Evolutionary conservation across 2,797 vertebrate species (phyloP), one percentile per base, ranked within the genome.

Genomic region (Eremophila alpestris): DNA sequence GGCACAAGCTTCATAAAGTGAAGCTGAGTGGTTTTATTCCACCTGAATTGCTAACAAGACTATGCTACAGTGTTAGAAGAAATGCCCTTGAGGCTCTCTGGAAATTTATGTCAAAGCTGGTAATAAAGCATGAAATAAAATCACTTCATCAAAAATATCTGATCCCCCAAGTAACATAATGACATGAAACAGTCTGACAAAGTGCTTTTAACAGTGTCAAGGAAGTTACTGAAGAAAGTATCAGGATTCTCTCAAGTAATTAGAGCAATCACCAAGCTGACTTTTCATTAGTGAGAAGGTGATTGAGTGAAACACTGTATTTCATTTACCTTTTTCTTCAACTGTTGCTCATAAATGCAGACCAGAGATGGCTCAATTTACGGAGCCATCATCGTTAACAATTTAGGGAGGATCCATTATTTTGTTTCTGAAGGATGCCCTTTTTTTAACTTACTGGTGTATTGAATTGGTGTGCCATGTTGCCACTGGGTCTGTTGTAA

Each of bases 21-120:
- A 96, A 96, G 86, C 69, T 92, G 93, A 94, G 82, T 90, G 60
- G 74, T 96, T 95, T 96, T 95, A 94, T 96, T 97, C 94, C 90
- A 95, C 92, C 77, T 94, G 94, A 97, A 92, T 87, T 94, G 55
- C 83, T 95, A 96, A 93, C 43, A 74, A 93, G 93, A 83, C 80
- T 87, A 11, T 90, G 68, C 83, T 87, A 79, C 59, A 87, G 58
- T 83, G 88, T 64, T 90, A 90, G 83, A 95, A 84, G 48, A 80
- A 88, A 79, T 90, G 36, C 83, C 89, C 67, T 68, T 56, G 59
- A 45, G 83, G 26, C 8, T 81, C 51, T 83, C 70, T 90, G 65
- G 41, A 96, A 95, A 81, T 94, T 88, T 94, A 81, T 96, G 96
- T 96, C 87, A 96, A 95, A 96, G 48, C 36, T 3, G 1, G 36